Evolutionary conservation across 2,888 invertebrate genomes (phyloP).

Genomic region (Melanotus villosus): DNA sequence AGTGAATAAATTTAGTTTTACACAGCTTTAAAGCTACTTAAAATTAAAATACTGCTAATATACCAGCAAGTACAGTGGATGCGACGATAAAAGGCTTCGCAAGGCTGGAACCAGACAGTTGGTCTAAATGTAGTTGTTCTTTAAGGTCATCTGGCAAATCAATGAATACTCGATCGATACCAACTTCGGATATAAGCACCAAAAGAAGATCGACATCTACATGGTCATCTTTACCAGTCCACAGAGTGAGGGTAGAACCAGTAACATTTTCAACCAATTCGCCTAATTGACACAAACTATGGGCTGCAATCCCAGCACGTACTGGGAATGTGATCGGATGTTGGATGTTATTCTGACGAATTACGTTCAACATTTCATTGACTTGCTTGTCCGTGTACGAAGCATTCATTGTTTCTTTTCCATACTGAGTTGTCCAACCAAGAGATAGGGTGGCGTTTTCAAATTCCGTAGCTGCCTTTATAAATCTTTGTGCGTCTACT

Average conservation of each 20-base stretch:
- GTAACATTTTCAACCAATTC: slow-evolving; percentile 72
- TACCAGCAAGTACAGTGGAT: neutral
- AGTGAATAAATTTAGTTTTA: neutral
- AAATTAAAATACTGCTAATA: neutral
- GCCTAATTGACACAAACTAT: slow-evolving; percentile 75
- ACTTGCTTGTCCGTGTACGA: slow-evolving; percentile 77
- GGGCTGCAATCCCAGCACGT: slow-evolving; percentile 78
- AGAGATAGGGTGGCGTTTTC: slow-evolving; percentile 80
- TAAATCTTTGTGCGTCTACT: slow-evolving; percentile 77
- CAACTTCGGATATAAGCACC: slow-evolving; percentile 77
- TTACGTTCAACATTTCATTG: slow-evolving; percentile 76
- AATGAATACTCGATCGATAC: slow-evolving; percentile 79
- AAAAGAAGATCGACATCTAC: slow-evolving; percentile 78
- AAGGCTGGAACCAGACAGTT: neutral
- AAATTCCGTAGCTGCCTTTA: slow-evolving; percentile 72
- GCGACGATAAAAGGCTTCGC: slow-evolving; percentile 6
- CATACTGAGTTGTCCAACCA: slow-evolving; percentile 87
- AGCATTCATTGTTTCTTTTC: slow-evolving; percentile 69
- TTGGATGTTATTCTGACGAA: slow-evolving; percentile 72
- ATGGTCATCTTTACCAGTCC: slow-evolving; percentile 79
- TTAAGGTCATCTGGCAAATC: slow-evolving; percentile 81
- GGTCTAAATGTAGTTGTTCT: slow-evolving; percentile 68
- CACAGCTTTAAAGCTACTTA: neutral
- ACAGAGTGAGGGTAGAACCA: slow-evolving; percentile 82
- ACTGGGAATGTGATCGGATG: slow-evolving; percentile 87